Percentiles rank a stretch among this genome's conserved stretches.
These are phyloP conservation scores for Rhinella marina DNA, from an alignment of 2,797 vertebrate species.

Conservation along the genomic window DNA sequence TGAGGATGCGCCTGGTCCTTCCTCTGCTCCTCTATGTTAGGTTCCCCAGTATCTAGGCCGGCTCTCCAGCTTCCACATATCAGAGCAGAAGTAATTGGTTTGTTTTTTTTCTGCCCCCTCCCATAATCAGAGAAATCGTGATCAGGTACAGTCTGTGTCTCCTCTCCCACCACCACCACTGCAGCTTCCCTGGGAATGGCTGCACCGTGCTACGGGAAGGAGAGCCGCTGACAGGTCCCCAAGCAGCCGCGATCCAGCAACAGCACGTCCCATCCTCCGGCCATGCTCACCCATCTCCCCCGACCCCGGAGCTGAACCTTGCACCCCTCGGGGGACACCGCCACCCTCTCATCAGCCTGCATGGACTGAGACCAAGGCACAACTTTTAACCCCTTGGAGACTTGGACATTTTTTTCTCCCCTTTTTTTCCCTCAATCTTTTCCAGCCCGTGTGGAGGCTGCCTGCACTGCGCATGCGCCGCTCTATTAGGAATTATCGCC, in stretches of 20 bases:
- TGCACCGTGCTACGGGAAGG: slow-evolving; percentile 40
- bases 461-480: slow-evolving; percentile 79
- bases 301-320: slow-evolving; percentile 15
- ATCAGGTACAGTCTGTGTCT: slow-evolving; percentile 56
- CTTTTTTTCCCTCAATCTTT: slow-evolving; percentile 62
- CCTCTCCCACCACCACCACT: slow-evolving; percentile 48
- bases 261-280: slow-evolving; percentile 16
- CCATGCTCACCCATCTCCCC: slow-evolving; percentile 29
- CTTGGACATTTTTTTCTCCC: slow-evolving; percentile 66
- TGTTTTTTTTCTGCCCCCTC: slow-evolving; percentile 41
- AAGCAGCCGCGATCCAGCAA: slow-evolving; percentile 9
- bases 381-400: slow-evolving; percentile 66
- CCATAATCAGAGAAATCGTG: slow-evolving; percentile 60
- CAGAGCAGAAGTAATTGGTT: slow-evolving; percentile 61
- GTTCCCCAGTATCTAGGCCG: slow-evolving; percentile 35
- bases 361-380: slow-evolving; percentile 63
- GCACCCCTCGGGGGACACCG: slow-evolving; percentile 31
- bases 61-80: slow-evolving; percentile 49
- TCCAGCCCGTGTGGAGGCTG: slow-evolving; percentile 71
- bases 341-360: slow-evolving; percentile 48
- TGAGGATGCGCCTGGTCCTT: background rate
- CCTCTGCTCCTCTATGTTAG: background rate
- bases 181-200: slow-evolving; percentile 59
- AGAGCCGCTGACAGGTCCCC: slow-evolving; percentile 40
- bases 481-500: slow-evolving; percentile 72